Evolutionary conservation across 2,113 vertebrate genomes (phyloP), one percentile per base, ranked within the genome.

Genomic region (Percopsis transmontana): DNA sequence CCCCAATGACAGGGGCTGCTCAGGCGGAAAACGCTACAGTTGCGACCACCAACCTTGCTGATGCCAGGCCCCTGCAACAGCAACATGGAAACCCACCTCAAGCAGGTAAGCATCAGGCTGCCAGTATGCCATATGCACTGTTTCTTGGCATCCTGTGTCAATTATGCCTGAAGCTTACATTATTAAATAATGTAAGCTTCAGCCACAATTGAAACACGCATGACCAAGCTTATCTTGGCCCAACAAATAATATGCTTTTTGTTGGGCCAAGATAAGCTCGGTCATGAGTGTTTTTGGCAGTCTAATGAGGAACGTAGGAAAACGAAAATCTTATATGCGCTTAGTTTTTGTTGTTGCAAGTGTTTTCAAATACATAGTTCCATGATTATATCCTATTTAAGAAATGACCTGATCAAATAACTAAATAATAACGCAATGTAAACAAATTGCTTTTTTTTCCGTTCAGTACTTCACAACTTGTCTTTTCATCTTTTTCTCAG

Each of bases 401-500:
- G 42, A 33, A 44, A 44, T 44, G 42, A 15, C 42, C 8, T 1
- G 10, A 14, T 12, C 40, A 41, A 16, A 45, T 13, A 5, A 14
- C 12, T 16, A n/a, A n/a, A n/a, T n/a, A n/a, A n/a, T 16, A 12
- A 45, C 15, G 3, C 42, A 16, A 1, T 16, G 15, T 2, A 12
- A 45, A 16, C 42, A 12, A 45, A 45, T 3, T 16, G 12, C 42
- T 14, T 12, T 14, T 16, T 45, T 45, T 10, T 40, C 41, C 50
- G 1, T 27, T 40, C 41, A 56, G 1, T 27, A 13, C 9, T 5
- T 53, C 54, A 68, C 7, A 51, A 15, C 56, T 58, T 66, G 11
- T 55, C 9, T 77, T 66, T 39, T 23, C 10, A 2, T 75, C 33
- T 58, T n/a, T 38, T 0, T 16, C 11, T 2, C 82, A 98, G 97